A percentile compares a stretch with the other conserved stretches of the same genome.
phyloP scores from a whole-genome alignment of 2,797 vertebrate genomes.

The Channa striata region DNA sequence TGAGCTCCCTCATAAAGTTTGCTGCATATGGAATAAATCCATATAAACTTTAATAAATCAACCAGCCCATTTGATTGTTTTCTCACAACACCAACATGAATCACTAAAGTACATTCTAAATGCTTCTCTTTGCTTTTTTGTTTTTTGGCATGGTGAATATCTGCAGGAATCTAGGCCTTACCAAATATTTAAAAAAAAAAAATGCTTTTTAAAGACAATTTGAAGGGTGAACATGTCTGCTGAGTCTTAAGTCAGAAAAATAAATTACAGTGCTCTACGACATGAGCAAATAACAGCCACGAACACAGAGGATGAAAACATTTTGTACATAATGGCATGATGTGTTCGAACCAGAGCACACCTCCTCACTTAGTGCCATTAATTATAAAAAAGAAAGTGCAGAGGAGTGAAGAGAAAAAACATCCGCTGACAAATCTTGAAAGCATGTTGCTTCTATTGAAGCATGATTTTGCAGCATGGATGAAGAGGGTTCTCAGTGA shows the following conservation, averaged over 20 bases:
- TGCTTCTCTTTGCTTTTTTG: neutral
- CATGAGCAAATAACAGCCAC: constrained; percentile 30
- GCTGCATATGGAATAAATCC: too few species aligned
- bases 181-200: too few species aligned
- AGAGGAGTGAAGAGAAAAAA: constrained; percentile 26
- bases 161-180: too few species aligned
- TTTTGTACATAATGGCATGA: constrained; percentile 38
- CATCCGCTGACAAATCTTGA: constrained; percentile 36
- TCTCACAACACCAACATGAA: neutral
- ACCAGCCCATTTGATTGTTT: neutral
- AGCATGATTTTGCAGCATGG: neutral
- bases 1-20: neutral
- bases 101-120: neutral
- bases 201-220: neutral
- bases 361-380: constrained; percentile 57
- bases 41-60: neutral
- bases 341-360: constrained; percentile 42
- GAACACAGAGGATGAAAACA: constrained; percentile 45
- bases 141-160: too few species aligned
- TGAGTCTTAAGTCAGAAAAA: neutral
- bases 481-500: constrained; percentile 5
- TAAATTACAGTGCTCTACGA: constrained; percentile 1
- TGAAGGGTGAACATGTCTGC: constrained; percentile 12
- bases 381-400: constrained; percentile 60
- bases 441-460: constrained; percentile 36